These are phyloP conservation scores for Corvus hawaiiensis DNA, from an alignment of 2,113 vertebrate species.

Conservation along the genomic window DNA sequence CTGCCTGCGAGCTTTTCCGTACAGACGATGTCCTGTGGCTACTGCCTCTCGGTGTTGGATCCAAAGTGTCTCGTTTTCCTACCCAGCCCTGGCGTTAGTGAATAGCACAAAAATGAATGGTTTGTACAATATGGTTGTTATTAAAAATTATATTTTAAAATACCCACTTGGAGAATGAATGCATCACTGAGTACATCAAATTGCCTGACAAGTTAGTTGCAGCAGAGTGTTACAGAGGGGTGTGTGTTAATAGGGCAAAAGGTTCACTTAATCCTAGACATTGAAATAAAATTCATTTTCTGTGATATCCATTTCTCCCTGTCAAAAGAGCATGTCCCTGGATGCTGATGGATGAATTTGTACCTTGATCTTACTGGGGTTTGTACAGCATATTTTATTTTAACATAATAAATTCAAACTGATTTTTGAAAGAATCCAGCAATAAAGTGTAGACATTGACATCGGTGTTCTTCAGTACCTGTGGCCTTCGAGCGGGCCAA, in stretches of 20 bases:
- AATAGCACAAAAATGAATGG: not conserved
- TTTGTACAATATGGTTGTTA: not conserved
- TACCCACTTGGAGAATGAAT: not conserved
- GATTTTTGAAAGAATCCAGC: not conserved
- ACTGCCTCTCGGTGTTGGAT: not conserved
- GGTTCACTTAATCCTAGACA: not conserved
- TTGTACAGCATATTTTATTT: not conserved
- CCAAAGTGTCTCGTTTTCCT: not conserved
- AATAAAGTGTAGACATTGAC: not conserved
- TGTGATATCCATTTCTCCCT: not conserved
- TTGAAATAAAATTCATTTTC: not conserved
- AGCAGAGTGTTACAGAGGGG: not conserved
- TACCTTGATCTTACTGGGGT: not conserved
- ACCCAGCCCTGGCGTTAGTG: not conserved
- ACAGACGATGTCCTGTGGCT: not conserved
- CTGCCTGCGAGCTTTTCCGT: not conserved
- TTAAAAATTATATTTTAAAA: not conserved
- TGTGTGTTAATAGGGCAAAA: not conserved
- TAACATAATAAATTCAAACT: not conserved
- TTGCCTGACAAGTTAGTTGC: not conserved
- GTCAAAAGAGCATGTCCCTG: not conserved
- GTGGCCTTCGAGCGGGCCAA: not conserved
- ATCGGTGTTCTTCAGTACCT: not conserved
- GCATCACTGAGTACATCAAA: not conserved
- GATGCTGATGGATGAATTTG: not conserved